A percentile compares a stretch with the other conserved stretches of the same genome.
These are phyloP conservation scores for Zelleria hepariella DNA, from an alignment of 2,888 invertebrate genomes.

Conservation along the genomic window DNA sequence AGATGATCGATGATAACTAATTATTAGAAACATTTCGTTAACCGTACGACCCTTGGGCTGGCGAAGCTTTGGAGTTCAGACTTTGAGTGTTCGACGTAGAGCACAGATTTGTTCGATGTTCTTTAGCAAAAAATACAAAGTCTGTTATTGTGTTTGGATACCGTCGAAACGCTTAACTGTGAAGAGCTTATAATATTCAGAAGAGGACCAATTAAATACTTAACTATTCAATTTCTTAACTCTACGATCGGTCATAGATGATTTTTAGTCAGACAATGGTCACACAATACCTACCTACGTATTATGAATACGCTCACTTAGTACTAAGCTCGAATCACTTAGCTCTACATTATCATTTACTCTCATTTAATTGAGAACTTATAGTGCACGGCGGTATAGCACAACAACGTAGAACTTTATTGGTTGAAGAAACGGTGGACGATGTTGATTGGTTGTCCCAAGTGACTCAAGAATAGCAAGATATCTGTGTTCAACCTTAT, in stretches of 20 bases:
- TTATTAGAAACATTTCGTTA: constrained; percentile 65
- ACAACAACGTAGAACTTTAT: too few relatives aligned
- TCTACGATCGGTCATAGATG: neutral
- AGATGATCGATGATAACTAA: constrained; percentile 67
- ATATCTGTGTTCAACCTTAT: too few relatives aligned
- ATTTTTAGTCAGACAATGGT: too few relatives aligned
- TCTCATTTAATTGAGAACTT: too few relatives aligned
- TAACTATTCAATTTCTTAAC: neutral
- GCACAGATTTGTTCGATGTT: constrained; percentile 15
- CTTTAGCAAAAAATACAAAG: constrained; percentile 51
- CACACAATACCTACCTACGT: too few relatives aligned
- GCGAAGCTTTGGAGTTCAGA: constrained; percentile 14
- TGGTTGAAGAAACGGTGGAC: too few relatives aligned
- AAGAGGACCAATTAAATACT: neutral
- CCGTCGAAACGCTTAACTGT: constrained; percentile 39
- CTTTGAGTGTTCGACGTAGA: constrained; percentile 17
- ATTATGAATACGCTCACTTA: too few relatives aligned
- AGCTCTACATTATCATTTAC: too few relatives aligned
- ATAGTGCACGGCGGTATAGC: too few relatives aligned
- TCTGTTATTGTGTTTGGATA: constrained; percentile 65
- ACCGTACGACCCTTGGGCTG: constrained; percentile 37
- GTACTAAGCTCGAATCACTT: too few relatives aligned
- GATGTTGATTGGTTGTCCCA: too few relatives aligned
- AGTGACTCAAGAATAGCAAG: too few relatives aligned
- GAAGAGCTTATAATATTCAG: neutral